Base-by-base conservation (phyloP, 2,113 vertebrate species). In the Eulacestoma nigropectus region DNA sequence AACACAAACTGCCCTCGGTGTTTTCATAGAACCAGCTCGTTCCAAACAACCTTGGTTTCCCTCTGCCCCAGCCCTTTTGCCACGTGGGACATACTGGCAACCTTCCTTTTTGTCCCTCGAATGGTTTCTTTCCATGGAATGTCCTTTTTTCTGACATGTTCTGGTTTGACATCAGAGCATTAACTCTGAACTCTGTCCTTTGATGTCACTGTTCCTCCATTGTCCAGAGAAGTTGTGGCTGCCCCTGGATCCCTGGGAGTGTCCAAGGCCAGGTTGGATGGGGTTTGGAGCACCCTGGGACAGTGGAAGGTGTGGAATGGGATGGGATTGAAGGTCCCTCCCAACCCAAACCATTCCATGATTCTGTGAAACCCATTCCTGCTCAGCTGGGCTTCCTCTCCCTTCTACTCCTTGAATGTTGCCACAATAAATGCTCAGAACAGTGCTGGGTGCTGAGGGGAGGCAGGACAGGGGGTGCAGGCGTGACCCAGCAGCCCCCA, bases 251-350 rank as follows among this genome's bases (percentile, higher is more conserved):
- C 52, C 49, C 59, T 50, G 67, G 18, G 1, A 80, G 13, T 56
- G 75, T 0, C 57, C 75, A 0, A 21, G n/a, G 11, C 42, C 42
- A 32, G 32, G 49, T 0, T 64, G 77, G 60, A 23, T 2, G 8
- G 85, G 35, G 16, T 1, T 21, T 7, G 69, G 35, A 50, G 21
- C 49, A 44, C 0, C 52, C 35, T 57, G 76, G 50, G 42, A 1
- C 7, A 12, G 12, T 9, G 32, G 32, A 7, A 64, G 20, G 7
- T 30, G 59, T 57, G 33, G 49, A 5, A 46, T 46, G 23, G 23
- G 18, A 3, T 9, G 52, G 7, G 26, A 11, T 32, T 67, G 16
- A 6, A 32, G 8, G 44, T 17, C 26, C 29, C 7, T 41, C 9
- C 12, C 30, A 41, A 7, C 14, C 18, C 53, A 41, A 39, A 5